Evolutionary conservation across 2,888 invertebrate genomes (phyloP), one percentile per base, ranked within the genome.

Genomic region (Cotesia congregata): DNA sequence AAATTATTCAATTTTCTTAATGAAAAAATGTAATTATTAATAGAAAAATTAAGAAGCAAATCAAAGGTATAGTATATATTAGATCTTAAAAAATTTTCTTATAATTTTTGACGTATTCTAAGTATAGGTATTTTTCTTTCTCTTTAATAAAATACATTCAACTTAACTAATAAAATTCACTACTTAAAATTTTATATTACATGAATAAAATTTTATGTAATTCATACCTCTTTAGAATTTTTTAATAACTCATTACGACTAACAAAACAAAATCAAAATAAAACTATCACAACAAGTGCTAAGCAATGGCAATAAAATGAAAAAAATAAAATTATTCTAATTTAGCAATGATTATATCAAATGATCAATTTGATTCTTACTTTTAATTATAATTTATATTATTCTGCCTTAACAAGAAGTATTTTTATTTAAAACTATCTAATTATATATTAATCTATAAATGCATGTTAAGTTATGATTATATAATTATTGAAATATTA

Each of bases 371-470:
- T 50, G 7, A 7, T 50, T 2, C 50, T 50, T 50, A 50, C 12
- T 50, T 50, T 50, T 12, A 50, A 50, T 50, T 12, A 30, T 30
- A 4, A 12, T 12, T 50, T 50, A 7, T 50, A 50, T 12, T 12
- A 50, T 12, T 50, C 1, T 50, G 12, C 12, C 50, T 50, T 50
- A 50, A 39, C n/a, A 6, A 72, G 39, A 30, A 30, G 20, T 41
- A 75, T 41, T 30, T 72, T 12, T 17, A 62, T 50, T 68, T 69
- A 38, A 40, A 77, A 72, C 61, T 75, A 50, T 75, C 68, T 30
- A 61, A 67, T 72, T 64, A 69, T 39, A 67, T 50, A 65, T 67
- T 62, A 59, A 72, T 69, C 75, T 38, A 61, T 64, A 12, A 72
- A 74, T 67, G 62, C 67, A 39, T 39, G 17, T 70, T 64, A 64